These are phyloP conservation scores for Enoplosus armatus DNA, from an alignment of 2,797 vertebrate genomes.

Conservation along the genomic window DNA sequence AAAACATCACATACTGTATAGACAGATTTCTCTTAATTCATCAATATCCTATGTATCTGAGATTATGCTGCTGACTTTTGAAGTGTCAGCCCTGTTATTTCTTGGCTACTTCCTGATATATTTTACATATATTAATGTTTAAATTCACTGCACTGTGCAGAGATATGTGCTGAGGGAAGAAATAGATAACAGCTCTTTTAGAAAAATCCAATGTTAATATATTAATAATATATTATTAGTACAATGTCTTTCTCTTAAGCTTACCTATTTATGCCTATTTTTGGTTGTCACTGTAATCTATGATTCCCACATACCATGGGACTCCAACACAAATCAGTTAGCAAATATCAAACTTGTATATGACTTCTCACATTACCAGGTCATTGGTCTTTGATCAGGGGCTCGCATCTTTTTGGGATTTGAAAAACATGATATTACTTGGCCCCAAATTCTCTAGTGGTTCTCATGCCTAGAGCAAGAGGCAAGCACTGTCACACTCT, in stretches of 20 bases:
- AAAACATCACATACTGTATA: background rate
- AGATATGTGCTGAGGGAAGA: background rate
- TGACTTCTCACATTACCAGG: background rate
- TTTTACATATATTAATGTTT: constrained; percentile 7
- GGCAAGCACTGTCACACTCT: background rate
- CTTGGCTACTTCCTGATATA: constrained; percentile 6
- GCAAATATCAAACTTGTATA: constrained; percentile 9
- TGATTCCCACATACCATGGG: background rate
- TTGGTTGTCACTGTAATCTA: background rate
- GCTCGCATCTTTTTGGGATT: background rate
- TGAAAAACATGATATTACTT: background rate
- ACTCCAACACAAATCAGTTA: background rate
- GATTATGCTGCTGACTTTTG: background rate
- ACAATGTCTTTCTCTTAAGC: background rate
- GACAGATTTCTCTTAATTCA: background rate
- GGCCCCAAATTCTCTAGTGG: background rate
- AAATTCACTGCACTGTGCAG: background rate
- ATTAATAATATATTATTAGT: too few relatives aligned
- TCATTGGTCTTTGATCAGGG: background rate
- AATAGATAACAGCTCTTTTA: background rate
- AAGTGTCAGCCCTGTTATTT: background rate
- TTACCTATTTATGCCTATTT: constrained; percentile 3
- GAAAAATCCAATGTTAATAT: background rate
- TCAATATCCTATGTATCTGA: background rate
- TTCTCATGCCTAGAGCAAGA: background rate